Evolutionary conservation across 2,888 invertebrate species (phyloP).

Genomic region (Helobdella robusta): DNA sequence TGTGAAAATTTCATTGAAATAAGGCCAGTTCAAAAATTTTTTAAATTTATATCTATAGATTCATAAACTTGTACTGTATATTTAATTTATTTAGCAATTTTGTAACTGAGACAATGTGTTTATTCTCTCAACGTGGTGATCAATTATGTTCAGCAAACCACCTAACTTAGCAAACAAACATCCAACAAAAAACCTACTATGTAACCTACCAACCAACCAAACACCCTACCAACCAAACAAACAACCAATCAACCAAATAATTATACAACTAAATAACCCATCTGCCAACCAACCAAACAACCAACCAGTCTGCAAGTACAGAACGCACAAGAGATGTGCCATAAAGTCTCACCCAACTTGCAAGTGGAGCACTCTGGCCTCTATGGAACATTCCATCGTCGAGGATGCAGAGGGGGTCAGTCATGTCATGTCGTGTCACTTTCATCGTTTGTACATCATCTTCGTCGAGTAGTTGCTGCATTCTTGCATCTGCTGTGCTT

Average conservation of each 20-base stretch:
- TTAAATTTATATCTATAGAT: too few relatives aligned
- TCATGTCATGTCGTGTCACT: slow-evolving; percentile 13
- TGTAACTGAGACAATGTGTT: too few relatives aligned
- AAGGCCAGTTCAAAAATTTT: too few relatives aligned
- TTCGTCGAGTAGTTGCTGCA: background rate
- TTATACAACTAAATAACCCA: too few relatives aligned
- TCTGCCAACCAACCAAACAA: too few relatives aligned
- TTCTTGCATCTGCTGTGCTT: too few relatives aligned
- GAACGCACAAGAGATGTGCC: slow-evolving; percentile 89
- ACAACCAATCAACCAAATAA: too few relatives aligned
- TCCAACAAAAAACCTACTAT: too few relatives aligned
- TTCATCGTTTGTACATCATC: background rate
- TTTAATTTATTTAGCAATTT: slow-evolving; percentile 5
- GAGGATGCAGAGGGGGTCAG: slow-evolving; percentile 82
- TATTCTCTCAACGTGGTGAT: background rate
- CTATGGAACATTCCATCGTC: slow-evolving; percentile 85
- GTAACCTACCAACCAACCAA: too few relatives aligned
- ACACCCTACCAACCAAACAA: too few relatives aligned
- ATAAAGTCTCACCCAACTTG: slow-evolving; percentile 83
- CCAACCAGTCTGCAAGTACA: slow-evolving; percentile 75
- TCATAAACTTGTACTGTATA: too few relatives aligned
- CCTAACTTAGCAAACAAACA: background rate
- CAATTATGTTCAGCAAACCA: background rate
- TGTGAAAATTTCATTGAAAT: slow-evolving; percentile 10
- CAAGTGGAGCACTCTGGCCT: slow-evolving; percentile 93